Base-by-base conservation (phyloP, 2,888 invertebrate species). In the Graphium colonna region DNA sequence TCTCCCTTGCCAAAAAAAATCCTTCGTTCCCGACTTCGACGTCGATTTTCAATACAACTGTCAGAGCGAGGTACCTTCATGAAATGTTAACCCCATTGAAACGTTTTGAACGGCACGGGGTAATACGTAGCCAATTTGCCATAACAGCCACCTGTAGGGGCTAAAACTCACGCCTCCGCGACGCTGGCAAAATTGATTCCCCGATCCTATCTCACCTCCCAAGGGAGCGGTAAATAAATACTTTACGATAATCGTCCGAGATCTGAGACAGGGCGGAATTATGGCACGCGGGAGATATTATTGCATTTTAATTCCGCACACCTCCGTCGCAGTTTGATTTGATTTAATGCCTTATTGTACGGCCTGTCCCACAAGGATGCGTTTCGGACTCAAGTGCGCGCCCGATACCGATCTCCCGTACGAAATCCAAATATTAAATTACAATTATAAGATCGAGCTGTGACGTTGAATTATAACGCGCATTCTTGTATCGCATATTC, bases 181-280 rank as follows among this genome's bases (percentile, higher is more conserved):
- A 84, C 77, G 81, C 79, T 82, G 73, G 79, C 79, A 78, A 87
- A 88, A 89, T 89, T 88, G 88, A 89, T 88, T 88, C 79, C 82
- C 77, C 69, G 87, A 87, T 88, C 77, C 68, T 86, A 89, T 88
- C 88, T 79, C 76, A 79, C 74, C 76, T 82, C 87, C 83, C 69
- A 75, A 79, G 83, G 86, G 83, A 79, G 81, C 70, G 69, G 60
- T 84, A 88, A 87, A 88, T 88, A 89, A 88, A 87, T 86, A 86
- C 81, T 86, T 83, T 82, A 79, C 77, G 82, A 83, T 86, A 84
- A 88, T 88, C 85, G 84, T 64, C 68, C 59, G 64, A 73, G 79
- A 83, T 86, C 83, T 72, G 79, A 79, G 86, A 82, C 85, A 85
- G 83, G 78, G 77, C 81, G 74, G 82, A 75, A 83, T 84, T 86